Evolutionary conservation across 2,888 invertebrate genomes (phyloP).

Genomic region (Urechis unicinctus): DNA sequence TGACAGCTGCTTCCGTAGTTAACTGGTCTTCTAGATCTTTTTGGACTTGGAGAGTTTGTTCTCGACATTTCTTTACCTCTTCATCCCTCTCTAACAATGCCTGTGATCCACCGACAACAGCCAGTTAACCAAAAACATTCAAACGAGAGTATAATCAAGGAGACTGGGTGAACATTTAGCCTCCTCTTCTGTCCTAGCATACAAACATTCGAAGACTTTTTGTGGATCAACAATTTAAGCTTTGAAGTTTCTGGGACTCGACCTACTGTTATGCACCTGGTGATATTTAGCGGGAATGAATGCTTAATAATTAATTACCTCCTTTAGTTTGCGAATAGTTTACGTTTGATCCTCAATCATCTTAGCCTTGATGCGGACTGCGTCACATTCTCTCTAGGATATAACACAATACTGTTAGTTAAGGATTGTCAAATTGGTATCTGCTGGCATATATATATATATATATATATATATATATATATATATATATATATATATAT

Average conservation of each 20-base stretch:
- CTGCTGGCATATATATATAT: too few species aligned
- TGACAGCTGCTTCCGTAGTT: slow-evolving; percentile 32
- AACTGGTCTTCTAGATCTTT: slow-evolving; percentile 40
- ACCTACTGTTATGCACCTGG: too few species aligned
- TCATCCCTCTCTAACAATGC: slow-evolving; percentile 41
- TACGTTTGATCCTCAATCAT: slow-evolving; percentile 49
- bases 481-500: too few species aligned
- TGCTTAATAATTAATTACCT: slow-evolving; percentile 22
- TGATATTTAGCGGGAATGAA: too few species aligned
- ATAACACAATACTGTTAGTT: neutral
- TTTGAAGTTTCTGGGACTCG: too few species aligned
- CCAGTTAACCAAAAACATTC: neutral
- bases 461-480: too few species aligned
- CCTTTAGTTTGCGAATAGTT: slow-evolving; percentile 46
- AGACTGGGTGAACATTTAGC: too few species aligned
- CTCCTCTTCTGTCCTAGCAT: too few species aligned
- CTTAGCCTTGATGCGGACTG: slow-evolving; percentile 46
- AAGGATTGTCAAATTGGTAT: neutral
- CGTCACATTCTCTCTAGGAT: slow-evolving; percentile 39
- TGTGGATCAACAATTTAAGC: too few species aligned
- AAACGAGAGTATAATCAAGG: too few species aligned
- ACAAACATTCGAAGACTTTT: too few species aligned
- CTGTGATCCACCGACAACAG: slow-evolving; percentile 16
- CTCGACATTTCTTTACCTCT: slow-evolving; percentile 33
- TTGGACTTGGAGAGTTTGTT: slow-evolving; percentile 34